Evolutionary conservation across 2,797 vertebrate species (phyloP), one percentile per base, ranked within the genome.

Genomic region (Gorsachius magnificus): DNA sequence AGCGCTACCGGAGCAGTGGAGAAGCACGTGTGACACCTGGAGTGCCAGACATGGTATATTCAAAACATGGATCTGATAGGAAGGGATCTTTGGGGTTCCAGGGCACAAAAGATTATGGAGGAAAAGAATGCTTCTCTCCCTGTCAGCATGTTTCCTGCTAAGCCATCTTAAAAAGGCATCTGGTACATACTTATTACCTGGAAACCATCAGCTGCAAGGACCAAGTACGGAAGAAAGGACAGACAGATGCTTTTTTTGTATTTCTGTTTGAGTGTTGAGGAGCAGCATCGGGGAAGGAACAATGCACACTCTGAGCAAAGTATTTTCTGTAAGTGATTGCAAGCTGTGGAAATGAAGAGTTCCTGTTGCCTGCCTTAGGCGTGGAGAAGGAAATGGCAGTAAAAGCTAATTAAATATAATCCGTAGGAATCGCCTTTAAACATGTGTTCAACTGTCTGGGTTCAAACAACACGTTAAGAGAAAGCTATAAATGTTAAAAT

Each of bases 21-120:
- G 35, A 16, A 10, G 57, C 28, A 16, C 0, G 0, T 1, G 3
- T 3, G 10, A 35, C 8, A 5, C 53, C 14, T 11, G 2, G 13
- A 50, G 54, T 5, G 25, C 29, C 5, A 1, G 22, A 8, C 22
- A 8, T 25, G n/a, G 13, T 7, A 2, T 4, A 5, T 45, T 41
- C 75, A 43, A 51, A 71, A 13, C 1, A 1, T 6, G 13, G n/a
- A 18, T 7, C 10, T 68, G 50, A 16, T 12, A 1, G 0, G 38
- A 26, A 57, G 4, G 22, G 29, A 25, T 19, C 50, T 68, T 13
- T 16, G 18, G 58, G 65, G 7, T 65, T 76, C 10, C 6, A 33
- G 50, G 18, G 76, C 29, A n/a, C 38, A 64, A 51, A 68, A 56
- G 6, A 25, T 63, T 1, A 13, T 6, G 15, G 41, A 68, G 58